phyloP scores from a whole-genome alignment of 2,113 vertebrate genomes.

The Caloenas nicobarica region DNA sequence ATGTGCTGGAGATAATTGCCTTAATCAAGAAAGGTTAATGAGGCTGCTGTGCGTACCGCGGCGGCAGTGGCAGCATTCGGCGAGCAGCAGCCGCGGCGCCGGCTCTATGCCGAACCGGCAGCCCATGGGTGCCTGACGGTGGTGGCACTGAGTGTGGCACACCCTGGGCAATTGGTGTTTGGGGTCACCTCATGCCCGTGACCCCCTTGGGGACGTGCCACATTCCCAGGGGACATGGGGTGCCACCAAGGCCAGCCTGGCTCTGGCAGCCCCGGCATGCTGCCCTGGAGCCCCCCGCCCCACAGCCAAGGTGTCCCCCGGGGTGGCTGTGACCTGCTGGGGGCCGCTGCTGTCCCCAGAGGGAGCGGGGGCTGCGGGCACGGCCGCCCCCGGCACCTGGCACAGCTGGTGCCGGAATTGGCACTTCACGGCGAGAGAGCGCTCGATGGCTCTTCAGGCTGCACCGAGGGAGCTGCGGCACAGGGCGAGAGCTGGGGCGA shows the following conservation, averaged over 20 bases:
- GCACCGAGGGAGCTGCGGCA: neutral
- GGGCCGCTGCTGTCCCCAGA: neutral
- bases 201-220: neutral
- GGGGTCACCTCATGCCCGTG: neutral
- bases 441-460: neutral
- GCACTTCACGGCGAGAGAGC: neutral
- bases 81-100: accelerated
- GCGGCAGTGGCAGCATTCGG: neutral
- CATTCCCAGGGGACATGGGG: neutral
- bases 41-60: slow-evolving; percentile 60
- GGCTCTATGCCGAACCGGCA: neutral
- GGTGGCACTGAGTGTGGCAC: neutral
- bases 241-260: neutral
- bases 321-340: neutral
- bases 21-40: slow-evolving; percentile 83
- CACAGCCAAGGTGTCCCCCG: neutral
- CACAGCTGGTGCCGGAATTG: neutral
- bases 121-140: neutral
- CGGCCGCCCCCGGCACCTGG: neutral
- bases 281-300: neutral
- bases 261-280: neutral
- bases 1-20: slow-evolving; percentile 82
- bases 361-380: neutral
- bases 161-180: accelerated
- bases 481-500: neutral